Evolutionary conservation across 2,888 invertebrate species (phyloP).

Genomic region (Kryphioiulus occultus): DNA sequence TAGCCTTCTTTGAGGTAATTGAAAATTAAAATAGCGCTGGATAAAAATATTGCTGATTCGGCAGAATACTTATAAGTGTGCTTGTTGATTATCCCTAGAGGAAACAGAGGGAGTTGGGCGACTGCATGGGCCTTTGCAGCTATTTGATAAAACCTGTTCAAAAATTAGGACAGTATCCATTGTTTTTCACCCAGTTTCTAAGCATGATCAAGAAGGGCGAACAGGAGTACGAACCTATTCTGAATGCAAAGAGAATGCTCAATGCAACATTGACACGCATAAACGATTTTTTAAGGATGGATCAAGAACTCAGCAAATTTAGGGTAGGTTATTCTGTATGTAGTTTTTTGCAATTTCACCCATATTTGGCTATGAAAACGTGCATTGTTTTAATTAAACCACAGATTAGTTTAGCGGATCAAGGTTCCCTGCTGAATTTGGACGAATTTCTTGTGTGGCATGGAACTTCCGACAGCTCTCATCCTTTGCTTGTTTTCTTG

Average conservation of each 20-base stretch:
- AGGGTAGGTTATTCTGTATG: not conserved
- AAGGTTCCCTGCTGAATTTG: not conserved
- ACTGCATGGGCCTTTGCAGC: not conserved
- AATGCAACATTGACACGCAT: not conserved
- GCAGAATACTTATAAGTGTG: not conserved
- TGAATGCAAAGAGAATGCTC: not conserved
- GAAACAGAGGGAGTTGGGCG: not conserved
- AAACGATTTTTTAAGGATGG: not conserved
- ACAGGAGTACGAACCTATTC: not conserved
- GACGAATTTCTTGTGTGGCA: not conserved
- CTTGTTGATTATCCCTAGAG: not conserved
- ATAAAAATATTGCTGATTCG: not conserved
- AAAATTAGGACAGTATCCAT: conserved; percentile 19
- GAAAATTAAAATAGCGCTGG: too few relatives aligned
- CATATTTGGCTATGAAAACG: not conserved
- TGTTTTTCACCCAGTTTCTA: not conserved
- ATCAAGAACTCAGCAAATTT: not conserved
- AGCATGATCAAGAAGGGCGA: not conserved
- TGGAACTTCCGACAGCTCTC: not conserved
- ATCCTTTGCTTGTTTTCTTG: not conserved
- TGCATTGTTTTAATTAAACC: not conserved
- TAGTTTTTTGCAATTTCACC: too few relatives aligned
- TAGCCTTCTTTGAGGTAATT: not conserved
- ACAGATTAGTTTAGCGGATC: not conserved
- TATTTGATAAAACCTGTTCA: not conserved